phyloP scores from a whole-genome alignment of 2,113 vertebrate genomes.

The Spea bombifrons region DNA sequence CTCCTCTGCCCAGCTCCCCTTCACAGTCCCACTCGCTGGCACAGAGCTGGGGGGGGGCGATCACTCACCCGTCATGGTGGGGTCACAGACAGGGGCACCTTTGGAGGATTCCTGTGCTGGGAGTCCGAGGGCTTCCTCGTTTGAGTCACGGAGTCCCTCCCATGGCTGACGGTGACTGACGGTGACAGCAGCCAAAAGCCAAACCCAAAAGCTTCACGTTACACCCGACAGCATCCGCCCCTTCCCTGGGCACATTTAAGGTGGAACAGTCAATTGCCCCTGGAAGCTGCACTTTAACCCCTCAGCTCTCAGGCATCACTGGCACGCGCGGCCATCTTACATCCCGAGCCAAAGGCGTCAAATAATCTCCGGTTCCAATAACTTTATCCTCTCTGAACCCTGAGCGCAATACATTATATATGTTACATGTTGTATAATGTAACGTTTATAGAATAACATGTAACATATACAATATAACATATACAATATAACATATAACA shows the following conservation, averaged over 20 bases:
- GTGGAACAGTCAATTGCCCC: slow-evolving; percentile 3
- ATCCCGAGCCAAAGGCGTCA: too few relatives aligned
- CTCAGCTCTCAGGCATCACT: too few relatives aligned
- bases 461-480: too few relatives aligned
- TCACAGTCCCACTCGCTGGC: background rate
- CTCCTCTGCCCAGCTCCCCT: background rate
- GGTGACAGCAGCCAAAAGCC: slow-evolving; percentile 12
- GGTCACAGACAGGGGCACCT: slow-evolving; percentile 2
- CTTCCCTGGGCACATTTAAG: slow-evolving; percentile 2
- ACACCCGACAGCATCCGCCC: slow-evolving; percentile 4
- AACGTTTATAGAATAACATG: too few relatives aligned
- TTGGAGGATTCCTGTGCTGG: background rate
- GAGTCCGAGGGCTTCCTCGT: slow-evolving; percentile 24
- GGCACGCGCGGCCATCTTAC: background rate
- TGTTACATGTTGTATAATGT: too few relatives aligned
- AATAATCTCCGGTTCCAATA: too few relatives aligned
- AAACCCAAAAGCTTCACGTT: slow-evolving; percentile 26
- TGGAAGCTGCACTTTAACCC: too few relatives aligned
- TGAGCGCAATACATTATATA: too few relatives aligned
- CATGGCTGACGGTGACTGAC: background rate
- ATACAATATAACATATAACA: too few relatives aligned
- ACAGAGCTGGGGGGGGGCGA: background rate
- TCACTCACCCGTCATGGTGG: slow-evolving; percentile 51
- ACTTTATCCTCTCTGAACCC: too few relatives aligned
- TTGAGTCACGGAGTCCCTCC: slow-evolving; percentile 15